Conservation (phyloP, 2,113 vertebrate genomes). For the Hypomesus transpacificus region DNA sequence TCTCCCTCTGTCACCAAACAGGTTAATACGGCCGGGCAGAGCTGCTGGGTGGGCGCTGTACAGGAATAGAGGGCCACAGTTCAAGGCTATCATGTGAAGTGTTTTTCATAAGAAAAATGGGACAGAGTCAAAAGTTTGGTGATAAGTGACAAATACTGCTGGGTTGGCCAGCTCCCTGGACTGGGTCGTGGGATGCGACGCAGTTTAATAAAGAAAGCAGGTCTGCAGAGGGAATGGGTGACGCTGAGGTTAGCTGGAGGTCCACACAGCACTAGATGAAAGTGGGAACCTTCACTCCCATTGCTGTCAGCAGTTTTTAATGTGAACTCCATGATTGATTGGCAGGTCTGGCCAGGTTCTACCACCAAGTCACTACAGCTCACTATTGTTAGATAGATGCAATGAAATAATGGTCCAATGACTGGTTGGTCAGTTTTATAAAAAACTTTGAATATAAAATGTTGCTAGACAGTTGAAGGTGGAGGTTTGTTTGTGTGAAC, state of each 20-base stretch:
- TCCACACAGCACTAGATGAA: conserved; percentile 81
- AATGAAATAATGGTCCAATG: conserved; percentile 57
- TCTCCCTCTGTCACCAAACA: conserved; percentile 52
- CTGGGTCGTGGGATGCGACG: conserved; percentile 70
- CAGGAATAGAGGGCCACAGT: conserved; percentile 34
- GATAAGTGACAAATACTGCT: conserved; percentile 60
- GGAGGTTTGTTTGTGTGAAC: too few relatives aligned
- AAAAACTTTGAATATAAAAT: neutral
- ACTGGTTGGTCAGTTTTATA: conserved; percentile 42
- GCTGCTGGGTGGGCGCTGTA: conserved; percentile 55
- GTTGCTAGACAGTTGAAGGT: too few relatives aligned
- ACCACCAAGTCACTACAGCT: conserved; percentile 75
- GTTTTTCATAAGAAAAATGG: conserved; percentile 55
- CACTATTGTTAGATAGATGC: conserved; percentile 53
- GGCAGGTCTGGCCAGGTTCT: conserved; percentile 66
- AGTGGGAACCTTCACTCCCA: conserved; percentile 84
- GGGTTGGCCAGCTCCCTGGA: conserved; percentile 53
- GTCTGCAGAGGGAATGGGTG: conserved; percentile 69
- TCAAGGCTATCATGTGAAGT: conserved; percentile 72
- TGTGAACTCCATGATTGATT: conserved; percentile 80
- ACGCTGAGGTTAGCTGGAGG: conserved; percentile 76
- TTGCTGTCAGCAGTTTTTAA: conserved; percentile 98
- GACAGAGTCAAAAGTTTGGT: conserved; percentile 60
- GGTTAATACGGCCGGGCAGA: conserved; percentile 47
- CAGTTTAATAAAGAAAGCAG: conserved; percentile 80